Base-by-base conservation (phyloP, 2,888 invertebrate species). In the Apotomis turbidana region DNA sequence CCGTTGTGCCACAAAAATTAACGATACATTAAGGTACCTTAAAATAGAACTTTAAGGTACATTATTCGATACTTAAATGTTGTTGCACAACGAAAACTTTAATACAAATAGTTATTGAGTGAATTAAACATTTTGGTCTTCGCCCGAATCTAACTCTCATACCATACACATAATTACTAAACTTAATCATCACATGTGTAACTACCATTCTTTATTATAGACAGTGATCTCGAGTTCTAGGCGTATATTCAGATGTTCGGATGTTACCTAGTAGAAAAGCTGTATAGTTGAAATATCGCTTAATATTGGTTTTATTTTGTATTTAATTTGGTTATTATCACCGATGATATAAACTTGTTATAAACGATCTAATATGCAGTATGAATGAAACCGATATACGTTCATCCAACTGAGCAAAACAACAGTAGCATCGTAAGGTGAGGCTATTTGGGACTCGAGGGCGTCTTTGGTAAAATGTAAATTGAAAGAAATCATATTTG, bases 241-340 rank as follows among this genome's bases (percentile, higher is more conserved):
- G 58, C 62, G 72, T 72, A 71, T 68, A 68, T 62, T 68, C 66
- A 67, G 44, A 36, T 52, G 58, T 66, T 71, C 61, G 49, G 46
- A 58, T n/a, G 51, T 58, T 71, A 62, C 57, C 36, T 58, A 57
- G 52, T 41, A 58, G 58, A 38, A 49, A 9, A 44, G 49, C 54
- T 36, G 36, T 55, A 6, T 63, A 57, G 57, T 63, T 15, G 15
- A 63, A 62, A 51, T 49, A n/a, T 57, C n/a, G 51, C 63, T 63
- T 44, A 0, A 12, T 41, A 59, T 55, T 44, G 12, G 36, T 54
- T 46, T 8, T 3, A 27, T 57, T 36, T 63, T 41, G 15, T 27
- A 12, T 5, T 12, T 49, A 57, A 41, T 13, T 41, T 36, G 4
- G 10, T 63, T 63, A n/a, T 46, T 9, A 38, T 51, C 63, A 5